phyloP scores from a whole-genome alignment of 2,888 invertebrate species.

The Nysson spinosus region DNA sequence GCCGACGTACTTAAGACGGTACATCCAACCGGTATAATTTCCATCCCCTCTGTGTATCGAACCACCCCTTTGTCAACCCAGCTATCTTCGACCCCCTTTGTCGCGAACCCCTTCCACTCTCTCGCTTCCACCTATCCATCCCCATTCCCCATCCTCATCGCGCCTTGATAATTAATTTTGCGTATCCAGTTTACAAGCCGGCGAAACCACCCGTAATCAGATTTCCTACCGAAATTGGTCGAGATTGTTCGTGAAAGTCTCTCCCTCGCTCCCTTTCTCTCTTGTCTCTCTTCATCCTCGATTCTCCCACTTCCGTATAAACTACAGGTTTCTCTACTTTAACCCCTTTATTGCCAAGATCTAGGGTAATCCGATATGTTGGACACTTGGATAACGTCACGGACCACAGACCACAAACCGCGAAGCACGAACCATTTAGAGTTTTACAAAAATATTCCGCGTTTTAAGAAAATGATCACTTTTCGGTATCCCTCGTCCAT shows the following conservation, averaged over 20 bases:
- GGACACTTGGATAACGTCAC: too few species aligned
- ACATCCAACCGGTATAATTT: slow-evolving; percentile 70
- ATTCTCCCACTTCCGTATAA: neutral
- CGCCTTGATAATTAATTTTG: slow-evolving; percentile 72
- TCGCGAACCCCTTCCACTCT: neutral
- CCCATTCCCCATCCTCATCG: slow-evolving; percentile 45
- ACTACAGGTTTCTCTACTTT: neutral
- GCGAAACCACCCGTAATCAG: slow-evolving; percentile 68
- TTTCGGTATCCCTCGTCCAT: too few species aligned
- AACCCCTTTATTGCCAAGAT: neutral
- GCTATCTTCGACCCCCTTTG: slow-evolving; percentile 4
- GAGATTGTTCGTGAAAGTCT: slow-evolving; percentile 68
- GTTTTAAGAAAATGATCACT: too few species aligned
- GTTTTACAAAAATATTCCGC: neutral
- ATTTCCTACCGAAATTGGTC: slow-evolving; percentile 71
- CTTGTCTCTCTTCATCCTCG: neutral
- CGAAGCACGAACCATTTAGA: neutral
- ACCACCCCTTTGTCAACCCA: too few species aligned
- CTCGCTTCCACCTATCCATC: slow-evolving; percentile 13
- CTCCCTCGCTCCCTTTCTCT: slow-evolving; percentile 11
- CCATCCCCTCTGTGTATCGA: slow-evolving; percentile 50
- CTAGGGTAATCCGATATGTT: too few species aligned
- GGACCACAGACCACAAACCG: too few species aligned
- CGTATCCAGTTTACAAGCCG: slow-evolving; percentile 73
- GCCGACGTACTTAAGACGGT: slow-evolving; percentile 60